phyloP scores from a whole-genome alignment of 2,888 invertebrate species.

The Caradrina kadenii region DNA sequence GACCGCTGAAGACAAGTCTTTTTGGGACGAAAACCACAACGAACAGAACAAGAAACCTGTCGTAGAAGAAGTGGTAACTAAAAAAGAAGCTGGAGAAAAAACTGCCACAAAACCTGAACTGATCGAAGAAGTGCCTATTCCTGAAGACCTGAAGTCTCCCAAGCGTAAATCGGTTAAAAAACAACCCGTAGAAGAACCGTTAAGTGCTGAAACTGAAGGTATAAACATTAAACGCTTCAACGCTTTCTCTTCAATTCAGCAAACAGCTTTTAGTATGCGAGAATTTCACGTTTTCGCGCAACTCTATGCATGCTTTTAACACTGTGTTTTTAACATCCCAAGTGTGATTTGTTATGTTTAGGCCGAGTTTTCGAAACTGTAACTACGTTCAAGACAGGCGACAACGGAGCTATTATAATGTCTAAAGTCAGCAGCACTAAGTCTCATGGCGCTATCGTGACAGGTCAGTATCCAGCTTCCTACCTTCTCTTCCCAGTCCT shows the following conservation, averaged over 20 bases:
- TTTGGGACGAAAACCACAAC: slow-evolving; percentile 85
- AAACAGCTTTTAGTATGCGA: slow-evolving; percentile 85
- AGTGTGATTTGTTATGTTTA: slow-evolving; percentile 90
- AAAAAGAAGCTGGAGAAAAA: slow-evolving; percentile 78
- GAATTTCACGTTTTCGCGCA: slow-evolving; percentile 78
- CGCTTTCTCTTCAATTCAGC: slow-evolving; percentile 79
- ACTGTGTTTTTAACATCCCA: slow-evolving; percentile 85
- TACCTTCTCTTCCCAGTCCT: slow-evolving; percentile 78
- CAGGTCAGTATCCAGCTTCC: slow-evolving; percentile 91
- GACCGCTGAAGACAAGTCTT: slow-evolving; percentile 77
- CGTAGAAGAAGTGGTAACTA: slow-evolving; percentile 75
- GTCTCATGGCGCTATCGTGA: slow-evolving; percentile 91
- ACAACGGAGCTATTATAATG: slow-evolving; percentile 85
- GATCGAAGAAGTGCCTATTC: slow-evolving; percentile 80
- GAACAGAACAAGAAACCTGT: slow-evolving; percentile 76
- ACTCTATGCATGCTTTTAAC: slow-evolving; percentile 86
- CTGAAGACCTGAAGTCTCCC: slow-evolving; percentile 79
- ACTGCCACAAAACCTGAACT: slow-evolving; percentile 79
- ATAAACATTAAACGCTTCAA: slow-evolving; percentile 81
- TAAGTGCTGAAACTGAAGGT: slow-evolving; percentile 89
- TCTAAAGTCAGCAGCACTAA: slow-evolving; percentile 91
- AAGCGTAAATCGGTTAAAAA: slow-evolving; percentile 87
- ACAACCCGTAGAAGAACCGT: slow-evolving; percentile 84
- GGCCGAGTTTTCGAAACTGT: slow-evolving; percentile 90
- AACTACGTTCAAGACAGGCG: slow-evolving; percentile 88